A percentile compares a stretch with the other conserved stretches of the same genome.
phyloP scores from a whole-genome alignment of 2,797 vertebrate genomes.

The Saxicola maurus region DNA sequence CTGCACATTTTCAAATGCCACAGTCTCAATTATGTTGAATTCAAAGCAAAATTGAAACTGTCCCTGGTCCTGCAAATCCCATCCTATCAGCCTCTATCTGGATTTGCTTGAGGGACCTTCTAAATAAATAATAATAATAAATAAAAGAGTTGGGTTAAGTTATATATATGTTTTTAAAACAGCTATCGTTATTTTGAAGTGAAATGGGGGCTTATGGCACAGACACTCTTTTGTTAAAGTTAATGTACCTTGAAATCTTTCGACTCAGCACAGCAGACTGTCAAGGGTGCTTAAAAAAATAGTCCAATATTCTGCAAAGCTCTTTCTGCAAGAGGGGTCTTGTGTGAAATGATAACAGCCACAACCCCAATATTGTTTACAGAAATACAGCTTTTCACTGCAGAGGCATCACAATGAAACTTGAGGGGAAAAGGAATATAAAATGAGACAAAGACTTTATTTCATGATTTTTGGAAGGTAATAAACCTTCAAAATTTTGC shows the following conservation, averaged over 20 bases:
- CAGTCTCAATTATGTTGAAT: slow-evolving; percentile 54
- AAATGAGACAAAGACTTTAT: slow-evolving; percentile 29
- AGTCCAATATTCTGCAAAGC: slow-evolving; percentile 54
- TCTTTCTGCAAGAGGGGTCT: slow-evolving; percentile 50
- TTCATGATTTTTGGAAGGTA: background rate
- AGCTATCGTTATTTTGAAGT: slow-evolving; percentile 19
- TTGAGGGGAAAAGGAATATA: background rate
- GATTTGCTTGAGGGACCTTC: slow-evolving; percentile 37
- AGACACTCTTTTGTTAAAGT: slow-evolving; percentile 60
- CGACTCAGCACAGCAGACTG: slow-evolving; percentile 45
- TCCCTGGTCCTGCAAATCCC: slow-evolving; percentile 36
- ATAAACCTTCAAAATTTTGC: background rate
- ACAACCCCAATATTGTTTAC: slow-evolving; percentile 57
- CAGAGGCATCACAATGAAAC: slow-evolving; percentile 3
- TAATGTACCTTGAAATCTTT: slow-evolving; percentile 65
- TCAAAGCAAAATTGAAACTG: slow-evolving; percentile 50
- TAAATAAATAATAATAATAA: slow-evolving; percentile 58
- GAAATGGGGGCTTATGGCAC: slow-evolving; percentile 31
- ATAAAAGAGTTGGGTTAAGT: slow-evolving; percentile 42
- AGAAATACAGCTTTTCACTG: slow-evolving; percentile 46
- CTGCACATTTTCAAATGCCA: slow-evolving; percentile 60
- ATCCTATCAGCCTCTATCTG: slow-evolving; percentile 32
- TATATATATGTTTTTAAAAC: slow-evolving; percentile 40
- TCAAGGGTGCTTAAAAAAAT: slow-evolving; percentile 60
- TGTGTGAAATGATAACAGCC: slow-evolving; percentile 61